Conservation (phyloP, 2,888 invertebrate genomes). For the Cephus nigrinus region DNA sequence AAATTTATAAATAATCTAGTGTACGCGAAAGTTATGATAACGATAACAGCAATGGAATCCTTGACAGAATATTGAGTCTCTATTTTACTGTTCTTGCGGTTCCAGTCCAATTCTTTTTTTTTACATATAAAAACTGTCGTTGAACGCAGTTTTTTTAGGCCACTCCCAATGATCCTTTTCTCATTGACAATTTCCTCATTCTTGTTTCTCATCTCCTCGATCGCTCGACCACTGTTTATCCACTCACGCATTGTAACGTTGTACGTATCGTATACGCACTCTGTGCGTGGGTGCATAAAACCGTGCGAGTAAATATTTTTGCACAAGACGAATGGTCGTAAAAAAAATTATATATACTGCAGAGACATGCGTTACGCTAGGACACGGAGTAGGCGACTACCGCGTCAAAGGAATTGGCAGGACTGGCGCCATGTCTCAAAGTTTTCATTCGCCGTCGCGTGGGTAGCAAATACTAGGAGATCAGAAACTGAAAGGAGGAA, state of each 20-base stretch:
- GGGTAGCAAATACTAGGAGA: background rate
- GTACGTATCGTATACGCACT: background rate
- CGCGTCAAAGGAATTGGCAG: background rate
- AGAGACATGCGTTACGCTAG: background rate
- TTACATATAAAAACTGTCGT: background rate
- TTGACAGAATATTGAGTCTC: background rate
- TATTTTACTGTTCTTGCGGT: background rate
- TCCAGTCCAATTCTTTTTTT: background rate
- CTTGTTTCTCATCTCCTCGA: background rate
- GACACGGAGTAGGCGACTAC: background rate
- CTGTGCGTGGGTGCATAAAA: background rate
- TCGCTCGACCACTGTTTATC: background rate
- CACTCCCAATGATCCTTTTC: background rate
- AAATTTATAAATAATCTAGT: constrained; percentile 29
- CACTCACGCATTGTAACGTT: background rate
- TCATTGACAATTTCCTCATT: background rate
- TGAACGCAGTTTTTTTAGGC: background rate
- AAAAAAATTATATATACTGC: background rate
- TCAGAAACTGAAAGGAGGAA: background rate
- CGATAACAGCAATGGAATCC: constrained; percentile 14
- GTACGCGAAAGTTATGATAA: constrained; percentile 25
- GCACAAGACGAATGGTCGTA: background rate
- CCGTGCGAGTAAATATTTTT: background rate
- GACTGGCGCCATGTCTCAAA: background rate
- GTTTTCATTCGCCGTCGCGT: background rate